Base-by-base conservation (phyloP, 2,888 invertebrate genomes). In the Athalia rosae region DNA sequence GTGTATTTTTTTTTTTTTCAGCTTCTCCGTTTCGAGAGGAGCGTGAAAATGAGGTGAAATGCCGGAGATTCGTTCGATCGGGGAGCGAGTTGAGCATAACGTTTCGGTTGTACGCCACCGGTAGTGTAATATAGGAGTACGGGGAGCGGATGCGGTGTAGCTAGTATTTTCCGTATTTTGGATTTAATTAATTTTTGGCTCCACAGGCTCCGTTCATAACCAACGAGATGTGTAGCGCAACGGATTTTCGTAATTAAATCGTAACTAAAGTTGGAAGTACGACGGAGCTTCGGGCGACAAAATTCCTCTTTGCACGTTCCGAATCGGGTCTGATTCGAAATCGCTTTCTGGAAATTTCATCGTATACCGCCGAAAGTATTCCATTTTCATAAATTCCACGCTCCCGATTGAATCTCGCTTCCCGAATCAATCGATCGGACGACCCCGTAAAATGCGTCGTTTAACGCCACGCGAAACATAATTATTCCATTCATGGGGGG, bases 191-290 rank as follows among this genome's bases (percentile, higher is more conserved):
- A 64, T 64, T 45, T 47, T n/a, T 47, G 47, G 47, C 64, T n/a
- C 8, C 47, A 64, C 15, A 28, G 28, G 28, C 45, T n/a, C n/a
- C 15, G 64, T 64, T 47, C 47, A n/a, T 43, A 28, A 47, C 45
- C 9, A 7, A 47, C 28, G 13, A 64, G 15, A 64, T 28, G 45
- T 64, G 45, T 64, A 47, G 64, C 64, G 47, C 8, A 47, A 11
- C 45, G 13, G 64, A 64, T 64, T 64, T n/a, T 47, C 47, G 45
- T 47, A 64, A 45, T 64, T 64, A 13, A 47, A 64, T 64, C 64
- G 47, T 64, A 64, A 47, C 64, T 64, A 47, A 64, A 64, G 7
- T 47, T 47, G 4, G 47, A 47, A 64, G 64, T 45, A 28, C 28
- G 28, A 28, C 28, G 45, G 45, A 64, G 45, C 28, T 64, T 28